Conservation (phyloP, 2,797 vertebrate genomes). For the Tinamus major region DNA sequence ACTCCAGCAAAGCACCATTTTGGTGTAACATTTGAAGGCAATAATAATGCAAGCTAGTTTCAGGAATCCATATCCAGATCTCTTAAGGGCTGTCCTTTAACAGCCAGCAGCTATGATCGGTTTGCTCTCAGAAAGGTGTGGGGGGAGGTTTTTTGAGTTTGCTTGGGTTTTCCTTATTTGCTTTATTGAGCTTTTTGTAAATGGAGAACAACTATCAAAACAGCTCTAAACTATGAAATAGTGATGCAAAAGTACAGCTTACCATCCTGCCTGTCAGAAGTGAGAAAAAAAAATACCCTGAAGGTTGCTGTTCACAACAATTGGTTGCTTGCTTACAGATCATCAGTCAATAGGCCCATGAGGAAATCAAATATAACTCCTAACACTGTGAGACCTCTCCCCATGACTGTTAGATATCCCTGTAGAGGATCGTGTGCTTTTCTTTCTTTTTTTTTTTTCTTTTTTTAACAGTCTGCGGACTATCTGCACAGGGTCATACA, state of each 20-base stretch:
- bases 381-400: not conserved
- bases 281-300: not conserved
- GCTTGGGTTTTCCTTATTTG: not conserved
- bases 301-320: not conserved
- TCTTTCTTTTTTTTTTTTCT: no score
- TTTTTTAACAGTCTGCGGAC: not conserved
- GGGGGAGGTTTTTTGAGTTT: not conserved
- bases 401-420: not conserved
- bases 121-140: not conserved
- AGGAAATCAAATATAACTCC: not conserved
- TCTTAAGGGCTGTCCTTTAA: not conserved
- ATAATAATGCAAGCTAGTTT: not conserved
- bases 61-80: not conserved
- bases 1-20: not conserved
- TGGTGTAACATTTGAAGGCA: not conserved
- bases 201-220: not conserved
- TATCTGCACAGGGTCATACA: not conserved
- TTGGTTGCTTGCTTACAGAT: not conserved
- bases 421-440: not conserved
- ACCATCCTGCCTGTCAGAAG: not conserved
- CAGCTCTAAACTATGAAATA: not conserved
- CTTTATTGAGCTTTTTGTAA: not conserved
- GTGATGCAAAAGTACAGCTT: not conserved
- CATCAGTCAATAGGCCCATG: not conserved
- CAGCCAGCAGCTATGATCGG: not conserved